Conservation (phyloP, 2,888 invertebrate genomes). For the Polia nebulosa region DNA sequence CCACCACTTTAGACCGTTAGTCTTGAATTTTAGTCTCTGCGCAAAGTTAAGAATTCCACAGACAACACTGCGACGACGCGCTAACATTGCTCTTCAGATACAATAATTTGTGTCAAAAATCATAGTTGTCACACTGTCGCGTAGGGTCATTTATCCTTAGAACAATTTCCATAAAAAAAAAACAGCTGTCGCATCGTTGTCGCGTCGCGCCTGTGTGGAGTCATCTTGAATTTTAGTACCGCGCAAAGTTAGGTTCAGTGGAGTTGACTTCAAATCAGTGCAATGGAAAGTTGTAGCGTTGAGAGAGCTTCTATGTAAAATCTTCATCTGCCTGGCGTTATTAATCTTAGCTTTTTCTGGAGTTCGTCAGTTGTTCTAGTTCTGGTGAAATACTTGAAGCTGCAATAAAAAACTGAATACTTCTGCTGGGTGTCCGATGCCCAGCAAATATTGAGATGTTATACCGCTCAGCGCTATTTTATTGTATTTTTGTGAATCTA, state of each 20-base stretch:
- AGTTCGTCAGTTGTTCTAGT: neutral
- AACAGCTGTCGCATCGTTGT: neutral
- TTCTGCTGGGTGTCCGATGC: too few relatives aligned
- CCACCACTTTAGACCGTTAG: too few relatives aligned
- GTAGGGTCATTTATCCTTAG: neutral
- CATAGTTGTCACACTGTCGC: neutral
- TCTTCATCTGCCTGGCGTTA: conserved; percentile 6
- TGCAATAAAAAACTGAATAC: neutral
- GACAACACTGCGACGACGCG: neutral
- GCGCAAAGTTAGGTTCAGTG: neutral
- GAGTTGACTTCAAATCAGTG: neutral
- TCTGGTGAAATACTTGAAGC: neutral
- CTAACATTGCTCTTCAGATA: neutral
- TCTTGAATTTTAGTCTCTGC: too few relatives aligned
- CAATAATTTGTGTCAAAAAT: neutral
- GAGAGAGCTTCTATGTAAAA: conserved; percentile 2
- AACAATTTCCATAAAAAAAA: neutral
- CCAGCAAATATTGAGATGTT: too few relatives aligned
- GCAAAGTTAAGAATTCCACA: neutral
- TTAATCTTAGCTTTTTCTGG: neutral
- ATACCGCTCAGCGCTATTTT: too few relatives aligned
- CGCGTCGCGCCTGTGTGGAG: neutral
- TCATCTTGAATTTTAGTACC: neutral
- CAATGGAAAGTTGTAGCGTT: neutral
- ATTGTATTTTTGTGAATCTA: too few relatives aligned